Percentiles rank a stretch among this genome's conserved stretches.
These are phyloP conservation scores for Alouatta palliata DNA, from an alignment of 2,113 vertebrate genomes.

Conservation along the genomic window DNA sequence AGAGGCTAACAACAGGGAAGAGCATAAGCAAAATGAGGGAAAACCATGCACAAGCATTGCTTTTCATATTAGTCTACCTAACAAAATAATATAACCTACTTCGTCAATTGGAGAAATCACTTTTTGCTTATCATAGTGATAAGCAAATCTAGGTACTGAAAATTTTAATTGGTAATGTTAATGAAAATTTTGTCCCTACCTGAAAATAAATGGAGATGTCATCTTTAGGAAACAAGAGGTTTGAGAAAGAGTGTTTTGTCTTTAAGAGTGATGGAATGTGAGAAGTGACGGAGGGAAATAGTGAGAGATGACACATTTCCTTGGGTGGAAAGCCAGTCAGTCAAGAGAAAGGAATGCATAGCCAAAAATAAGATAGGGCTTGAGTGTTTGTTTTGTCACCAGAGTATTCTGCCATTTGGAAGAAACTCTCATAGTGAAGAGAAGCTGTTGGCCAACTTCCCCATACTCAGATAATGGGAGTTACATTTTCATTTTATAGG, in stretches of 20 bases:
- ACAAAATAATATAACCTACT: background rate
- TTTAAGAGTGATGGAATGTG: background rate
- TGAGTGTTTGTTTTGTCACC: background rate
- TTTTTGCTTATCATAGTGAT: background rate
- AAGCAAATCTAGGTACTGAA: background rate
- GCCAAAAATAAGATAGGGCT: background rate
- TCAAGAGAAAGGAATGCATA: background rate
- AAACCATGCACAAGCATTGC: too few species aligned
- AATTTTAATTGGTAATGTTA: background rate
- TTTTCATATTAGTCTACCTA: background rate
- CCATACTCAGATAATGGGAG: background rate
- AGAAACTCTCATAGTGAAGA: background rate
- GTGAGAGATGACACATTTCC: background rate
- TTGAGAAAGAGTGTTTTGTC: background rate
- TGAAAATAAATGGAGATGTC: background rate
- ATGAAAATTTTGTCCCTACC: background rate
- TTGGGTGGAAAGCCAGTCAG: background rate
- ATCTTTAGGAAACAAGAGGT: background rate
- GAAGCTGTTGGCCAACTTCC: conserved; percentile 13
- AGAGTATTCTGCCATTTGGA: conserved; percentile 41
- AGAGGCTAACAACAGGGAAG: background rate
- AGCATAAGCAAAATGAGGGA: background rate
- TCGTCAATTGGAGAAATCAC: background rate
- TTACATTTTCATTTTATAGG: conserved; percentile 24
- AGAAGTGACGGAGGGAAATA: background rate